phyloP scores from a whole-genome alignment of 2,113 vertebrate genomes.

The Saccopteryx bilineata region DNA sequence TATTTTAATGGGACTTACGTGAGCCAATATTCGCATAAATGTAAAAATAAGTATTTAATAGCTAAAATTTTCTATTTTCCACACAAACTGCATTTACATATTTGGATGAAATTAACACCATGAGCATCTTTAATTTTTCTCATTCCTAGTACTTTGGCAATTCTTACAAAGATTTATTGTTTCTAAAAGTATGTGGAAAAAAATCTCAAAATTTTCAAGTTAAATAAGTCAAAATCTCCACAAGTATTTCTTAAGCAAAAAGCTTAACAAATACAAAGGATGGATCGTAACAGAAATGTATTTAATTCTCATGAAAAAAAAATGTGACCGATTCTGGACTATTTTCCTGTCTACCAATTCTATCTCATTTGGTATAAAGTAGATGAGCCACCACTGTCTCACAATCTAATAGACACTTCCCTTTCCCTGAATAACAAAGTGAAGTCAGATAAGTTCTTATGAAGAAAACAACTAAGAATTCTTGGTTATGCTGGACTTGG shows the following conservation, averaged over 20 bases:
- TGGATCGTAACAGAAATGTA: neutral
- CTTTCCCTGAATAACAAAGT: neutral
- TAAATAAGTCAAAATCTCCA: conserved; percentile 15
- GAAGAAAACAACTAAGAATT: conserved; percentile 19
- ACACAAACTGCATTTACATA: neutral
- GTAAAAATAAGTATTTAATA: neutral
- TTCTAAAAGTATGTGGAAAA: neutral
- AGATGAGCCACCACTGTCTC: neutral
- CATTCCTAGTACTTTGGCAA: neutral
- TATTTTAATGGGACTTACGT: neutral
- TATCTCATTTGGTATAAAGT: neutral
- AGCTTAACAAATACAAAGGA: neutral
- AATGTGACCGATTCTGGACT: neutral
- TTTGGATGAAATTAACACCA: conserved; percentile 24
- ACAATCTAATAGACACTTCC: neutral
- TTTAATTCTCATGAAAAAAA: neutral
- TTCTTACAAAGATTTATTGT: conserved; percentile 25
- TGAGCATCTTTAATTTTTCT: neutral
- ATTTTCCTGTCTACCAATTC: neutral
- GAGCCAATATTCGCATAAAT: conserved; percentile 6
- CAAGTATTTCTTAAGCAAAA: conserved; percentile 37
- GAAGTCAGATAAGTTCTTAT: neutral
- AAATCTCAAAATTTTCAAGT: conserved; percentile 51
- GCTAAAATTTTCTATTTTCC: neutral
- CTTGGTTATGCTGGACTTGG: neutral